Base-by-base conservation (phyloP, 2,113 vertebrate genomes). In the Scophthalmus maximus region DNA sequence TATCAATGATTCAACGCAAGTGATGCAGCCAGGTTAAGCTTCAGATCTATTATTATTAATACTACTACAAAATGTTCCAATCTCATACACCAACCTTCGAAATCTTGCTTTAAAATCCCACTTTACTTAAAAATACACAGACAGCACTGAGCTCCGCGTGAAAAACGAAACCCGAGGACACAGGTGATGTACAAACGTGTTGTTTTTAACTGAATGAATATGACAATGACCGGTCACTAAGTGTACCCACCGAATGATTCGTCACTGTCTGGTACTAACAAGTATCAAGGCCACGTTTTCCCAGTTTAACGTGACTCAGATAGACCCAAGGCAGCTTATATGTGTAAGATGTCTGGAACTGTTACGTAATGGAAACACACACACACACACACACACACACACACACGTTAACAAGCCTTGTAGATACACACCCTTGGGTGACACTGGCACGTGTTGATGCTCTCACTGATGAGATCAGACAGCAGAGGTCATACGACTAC, bases 381-480 rank as follows among this genome's bases (percentile, higher is more conserved):
- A 47, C 15, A 50, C 55, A 36, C 25, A 44, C 26, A 34, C 32
- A 40, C 10, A 53, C 53, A 52, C 49, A 25, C 49, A 23, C 10
- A 51, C 22, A 58, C 9, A 58, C 18, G 10, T 10, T 36, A 2
- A 30, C 6, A 29, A 7, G 40, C 17, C 55, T 55, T 49, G 36
- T 42, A 66, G n/a, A 61, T 26, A 57, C 52, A 59, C 25, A 56
- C n/a, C 63, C 70, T 69, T n/a, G 68, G 78, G 23, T 66, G 81
- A 81, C 46, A 55, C 49, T 40, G 72, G 32, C 42, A 78, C 76
- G 72, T 60, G 78, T 27, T 81, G 81, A 62, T 44, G 79, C 40
- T 49, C 30, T 76, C 53, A 47, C 46, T 84, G 67, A 85, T 76
- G 53, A 80, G 81, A 75, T 47, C 68, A 77, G 68, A 90, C 84